Conservation (phyloP, 2,113 vertebrate genomes). For the Nibea coibor region DNA sequence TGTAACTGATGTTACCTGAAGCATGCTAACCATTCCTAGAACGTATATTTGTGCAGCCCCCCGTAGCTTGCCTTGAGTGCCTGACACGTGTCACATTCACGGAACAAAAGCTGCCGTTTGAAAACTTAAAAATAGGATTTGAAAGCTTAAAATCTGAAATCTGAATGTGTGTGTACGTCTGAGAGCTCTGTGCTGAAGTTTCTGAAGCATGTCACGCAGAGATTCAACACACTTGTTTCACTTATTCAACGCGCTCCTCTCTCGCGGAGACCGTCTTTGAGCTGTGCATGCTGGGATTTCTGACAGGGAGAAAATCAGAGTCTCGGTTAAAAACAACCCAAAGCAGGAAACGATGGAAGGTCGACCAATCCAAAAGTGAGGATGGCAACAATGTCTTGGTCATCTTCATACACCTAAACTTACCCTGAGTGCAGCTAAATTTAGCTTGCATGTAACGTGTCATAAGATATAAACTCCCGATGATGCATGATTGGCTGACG, state of each 20-base stretch:
- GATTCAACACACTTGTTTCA: not conserved
- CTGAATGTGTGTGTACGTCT: no score
- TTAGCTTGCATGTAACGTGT: not conserved
- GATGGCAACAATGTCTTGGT: not conserved
- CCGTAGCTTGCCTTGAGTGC: not conserved
- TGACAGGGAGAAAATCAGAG: not conserved
- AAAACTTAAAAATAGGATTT: not conserved
- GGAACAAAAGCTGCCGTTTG: no score
- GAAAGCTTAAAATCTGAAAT: not conserved
- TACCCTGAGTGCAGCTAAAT: not conserved
- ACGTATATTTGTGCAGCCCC: not conserved
- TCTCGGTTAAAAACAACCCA: not conserved
- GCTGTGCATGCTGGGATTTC: constrained; percentile 7
- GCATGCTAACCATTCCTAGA: not conserved
- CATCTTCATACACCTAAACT: not conserved
- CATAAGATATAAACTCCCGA: not conserved
- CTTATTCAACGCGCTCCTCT: not conserved
- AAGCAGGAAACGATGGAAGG: not conserved
- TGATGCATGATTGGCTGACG: not conserved
- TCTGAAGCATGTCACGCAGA: constrained; percentile 1
- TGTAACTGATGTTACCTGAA: not conserved
- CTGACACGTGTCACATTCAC: not conserved
- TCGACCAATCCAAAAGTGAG: not conserved
- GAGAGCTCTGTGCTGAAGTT: not conserved
- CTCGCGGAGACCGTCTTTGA: not conserved